Base-by-base conservation (phyloP, 2,797 vertebrate species). In the Nannoperca obscura region DNA sequence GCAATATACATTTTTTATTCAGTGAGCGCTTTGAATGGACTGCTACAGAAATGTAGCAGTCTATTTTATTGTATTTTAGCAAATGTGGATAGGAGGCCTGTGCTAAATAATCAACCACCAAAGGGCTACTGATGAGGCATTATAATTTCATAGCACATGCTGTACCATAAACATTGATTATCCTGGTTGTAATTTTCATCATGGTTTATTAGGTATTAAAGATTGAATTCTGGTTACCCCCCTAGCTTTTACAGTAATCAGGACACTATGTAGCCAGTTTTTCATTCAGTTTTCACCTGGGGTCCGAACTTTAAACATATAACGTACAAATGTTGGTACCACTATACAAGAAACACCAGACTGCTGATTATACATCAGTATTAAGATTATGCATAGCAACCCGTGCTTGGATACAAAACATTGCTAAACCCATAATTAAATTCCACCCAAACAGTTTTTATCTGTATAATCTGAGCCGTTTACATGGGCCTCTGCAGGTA, bases 1-100 rank as follows among this genome's bases (percentile, higher is more conserved):
- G 91, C 90, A 83, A 85, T 87, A 93, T 93, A 38, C 82, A 92
- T 92, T 90, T 94, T 94, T 93, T 85, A 93, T 93, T 91, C 83
- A 74, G 86, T 68, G 38, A 76, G 84, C 87, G 75, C 88, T 91
- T 91, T 90, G 85, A 93, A 87, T 81, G 80, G 80, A 40, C 75
- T 66, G 64, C 63, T 66, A 59, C 80, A 74, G 72, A 84, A n/a
- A n/a, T n/a, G n/a, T n/a, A n/a, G n/a, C n/a, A n/a, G n/a, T n/a
- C n/a, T n/a, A n/a, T n/a, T n/a, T n/a, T n/a, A n/a, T n/a, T n/a
- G n/a, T n/a, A n/a, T n/a, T n/a, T n/a, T n/a, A 94, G 89, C 90
- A 92, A 90, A 92, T 90, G 89, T 88, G 87, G 67, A 93, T 91
- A 91, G 86, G 81, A 84, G 68, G 68, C 81, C 63, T 84, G 55